Evolutionary conservation across 2,113 vertebrate species (phyloP).

Genomic region (Melanerpes formicivorus): DNA sequence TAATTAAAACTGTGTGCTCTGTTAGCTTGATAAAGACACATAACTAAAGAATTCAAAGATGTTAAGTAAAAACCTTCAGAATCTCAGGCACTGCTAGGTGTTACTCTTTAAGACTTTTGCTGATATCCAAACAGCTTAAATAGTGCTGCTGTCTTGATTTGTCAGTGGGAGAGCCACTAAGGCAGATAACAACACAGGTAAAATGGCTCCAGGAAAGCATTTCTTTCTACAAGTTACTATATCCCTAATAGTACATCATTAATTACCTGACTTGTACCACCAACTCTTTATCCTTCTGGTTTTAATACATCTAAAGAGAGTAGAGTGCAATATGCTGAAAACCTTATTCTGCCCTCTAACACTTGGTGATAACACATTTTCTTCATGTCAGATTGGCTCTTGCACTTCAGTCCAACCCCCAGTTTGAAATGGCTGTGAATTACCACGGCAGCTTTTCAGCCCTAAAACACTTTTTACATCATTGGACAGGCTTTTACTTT

Average conservation of each 20-base stretch:
- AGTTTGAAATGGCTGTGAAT: neutral
- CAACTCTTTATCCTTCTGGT: neutral
- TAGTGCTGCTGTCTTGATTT: neutral
- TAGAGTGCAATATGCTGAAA: neutral
- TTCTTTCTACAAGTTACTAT: neutral
- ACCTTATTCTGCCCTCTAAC: neutral
- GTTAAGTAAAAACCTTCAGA: neutral
- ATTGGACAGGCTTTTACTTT: neutral
- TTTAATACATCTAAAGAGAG: neutral
- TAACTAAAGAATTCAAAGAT: neutral
- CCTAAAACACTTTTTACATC: neutral
- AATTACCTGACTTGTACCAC: neutral
- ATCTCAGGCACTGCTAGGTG: neutral
- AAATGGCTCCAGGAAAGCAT: neutral
- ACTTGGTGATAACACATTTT: neutral
- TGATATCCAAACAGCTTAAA: neutral
- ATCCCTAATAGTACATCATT: neutral
- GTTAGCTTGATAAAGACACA: neutral
- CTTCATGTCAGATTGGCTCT: neutral
- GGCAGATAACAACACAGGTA: neutral
- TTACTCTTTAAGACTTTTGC: neutral
- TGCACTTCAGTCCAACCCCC: neutral
- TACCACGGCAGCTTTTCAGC: neutral
- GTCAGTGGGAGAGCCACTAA: neutral
- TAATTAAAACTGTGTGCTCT: neutral